Evolutionary conservation across 2,888 invertebrate genomes (phyloP).

Genomic region (Phyllotreta striolata): DNA sequence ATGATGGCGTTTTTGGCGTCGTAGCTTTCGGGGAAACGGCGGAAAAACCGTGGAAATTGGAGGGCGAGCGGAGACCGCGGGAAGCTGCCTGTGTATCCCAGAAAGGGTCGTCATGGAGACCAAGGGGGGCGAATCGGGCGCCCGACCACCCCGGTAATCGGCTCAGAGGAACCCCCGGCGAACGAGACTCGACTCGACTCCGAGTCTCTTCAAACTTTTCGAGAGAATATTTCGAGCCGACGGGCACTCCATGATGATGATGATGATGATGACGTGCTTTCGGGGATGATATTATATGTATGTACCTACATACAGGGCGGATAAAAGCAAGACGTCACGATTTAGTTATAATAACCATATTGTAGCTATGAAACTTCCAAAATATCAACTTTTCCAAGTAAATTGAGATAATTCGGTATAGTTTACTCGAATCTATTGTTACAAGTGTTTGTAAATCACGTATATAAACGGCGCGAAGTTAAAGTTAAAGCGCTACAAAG

Average conservation of each 20-base stretch:
- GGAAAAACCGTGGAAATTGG: constrained; percentile 20
- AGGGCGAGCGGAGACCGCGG: background rate
- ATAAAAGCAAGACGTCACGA: too few relatives aligned
- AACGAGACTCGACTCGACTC: constrained; percentile 5
- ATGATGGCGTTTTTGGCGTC: too few relatives aligned
- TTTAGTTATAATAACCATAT: too few relatives aligned
- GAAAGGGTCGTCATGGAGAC: constrained; percentile 45
- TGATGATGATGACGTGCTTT: constrained; percentile 23
- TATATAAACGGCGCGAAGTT: constrained; percentile 21
- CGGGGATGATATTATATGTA: constrained; percentile 24
- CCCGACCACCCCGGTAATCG: constrained; percentile 56
- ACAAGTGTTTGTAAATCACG: background rate
- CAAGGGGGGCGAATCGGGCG: constrained; percentile 32
- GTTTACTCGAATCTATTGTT: background rate
- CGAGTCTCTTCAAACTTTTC: constrained; percentile 22
- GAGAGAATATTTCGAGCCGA: background rate
- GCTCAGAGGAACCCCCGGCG: constrained; percentile 46
- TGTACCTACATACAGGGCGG: too few relatives aligned
- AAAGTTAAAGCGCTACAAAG: constrained; percentile 11
- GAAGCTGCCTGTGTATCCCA: constrained; percentile 26
- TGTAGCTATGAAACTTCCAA: background rate
- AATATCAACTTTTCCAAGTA: too few relatives aligned
- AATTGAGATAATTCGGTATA: too few relatives aligned
- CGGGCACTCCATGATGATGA: too few relatives aligned
- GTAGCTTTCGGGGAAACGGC: too few relatives aligned